A percentile compares a stretch with the other conserved stretches of the same genome.
phyloP scores from a whole-genome alignment of 2,888 invertebrate genomes.

The Mythimna vitellina region DNA sequence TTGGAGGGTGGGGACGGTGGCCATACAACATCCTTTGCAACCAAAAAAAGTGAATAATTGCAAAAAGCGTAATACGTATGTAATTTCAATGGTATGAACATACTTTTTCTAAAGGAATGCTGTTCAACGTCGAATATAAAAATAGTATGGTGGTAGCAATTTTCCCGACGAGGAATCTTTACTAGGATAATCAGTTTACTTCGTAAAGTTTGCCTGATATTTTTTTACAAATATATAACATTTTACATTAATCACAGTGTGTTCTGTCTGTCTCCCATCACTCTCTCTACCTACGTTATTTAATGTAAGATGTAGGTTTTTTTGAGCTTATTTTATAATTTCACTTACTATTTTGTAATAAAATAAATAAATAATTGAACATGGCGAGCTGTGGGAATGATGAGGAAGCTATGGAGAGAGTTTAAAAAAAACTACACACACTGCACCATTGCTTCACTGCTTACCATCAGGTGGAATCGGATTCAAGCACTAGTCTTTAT shows the following conservation, averaged over 20 bases:
- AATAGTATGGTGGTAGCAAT: slow-evolving; percentile 4
- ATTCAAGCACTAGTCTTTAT: too few species aligned
- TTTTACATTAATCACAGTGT: not conserved
- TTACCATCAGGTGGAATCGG: too few species aligned
- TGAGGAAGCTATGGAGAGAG: too few species aligned
- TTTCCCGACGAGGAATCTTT: slow-evolving; percentile 16
- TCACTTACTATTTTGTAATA: too few species aligned
- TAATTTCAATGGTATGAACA: slow-evolving; percentile 8
- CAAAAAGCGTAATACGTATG: not conserved
- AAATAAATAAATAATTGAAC: too few species aligned
- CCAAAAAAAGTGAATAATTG: not conserved
- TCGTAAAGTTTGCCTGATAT: not conserved
- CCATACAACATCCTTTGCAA: not conserved
- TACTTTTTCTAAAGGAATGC: slow-evolving; percentile 28
- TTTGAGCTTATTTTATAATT: too few species aligned
- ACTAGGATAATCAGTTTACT: not conserved
- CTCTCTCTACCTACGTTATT: not conserved
- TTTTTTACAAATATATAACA: not conserved
- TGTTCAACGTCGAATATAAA: not conserved
- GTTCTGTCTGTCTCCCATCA: not conserved
- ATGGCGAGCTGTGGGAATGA: too few species aligned
- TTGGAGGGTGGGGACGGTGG: too few species aligned
- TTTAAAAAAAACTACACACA: too few species aligned
- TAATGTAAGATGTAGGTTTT: too few species aligned
- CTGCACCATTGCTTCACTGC: too few species aligned